phyloP scores from a whole-genome alignment of 2,113 vertebrate species.

The Alouatta palliata region DNA sequence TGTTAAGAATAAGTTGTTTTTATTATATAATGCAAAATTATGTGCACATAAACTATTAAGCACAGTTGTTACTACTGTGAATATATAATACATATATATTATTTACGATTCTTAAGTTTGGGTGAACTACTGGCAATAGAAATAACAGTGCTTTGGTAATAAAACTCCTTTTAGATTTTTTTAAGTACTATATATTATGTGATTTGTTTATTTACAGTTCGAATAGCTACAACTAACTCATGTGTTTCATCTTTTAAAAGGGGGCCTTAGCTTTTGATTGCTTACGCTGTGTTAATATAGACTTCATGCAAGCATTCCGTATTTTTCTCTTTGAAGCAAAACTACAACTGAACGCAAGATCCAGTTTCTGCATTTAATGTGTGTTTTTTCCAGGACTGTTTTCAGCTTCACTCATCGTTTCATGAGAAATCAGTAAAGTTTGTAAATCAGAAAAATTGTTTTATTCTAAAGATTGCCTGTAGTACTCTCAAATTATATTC shows the following conservation, averaged over 20 bases:
- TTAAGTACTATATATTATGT: background rate
- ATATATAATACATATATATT: background rate
- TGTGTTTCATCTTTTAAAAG: background rate
- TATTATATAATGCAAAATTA: conserved; percentile 30
- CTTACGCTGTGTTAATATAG: background rate
- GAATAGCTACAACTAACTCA: background rate
- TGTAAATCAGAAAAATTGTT: background rate
- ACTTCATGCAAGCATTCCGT: background rate
- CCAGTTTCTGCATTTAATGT: background rate
- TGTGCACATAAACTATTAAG: conserved; percentile 7
- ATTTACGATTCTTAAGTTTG: conserved; percentile 48
- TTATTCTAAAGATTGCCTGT: background rate
- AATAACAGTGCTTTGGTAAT: conserved; percentile 39
- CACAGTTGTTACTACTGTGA: background rate
- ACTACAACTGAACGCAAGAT: background rate
- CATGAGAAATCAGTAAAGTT: background rate
- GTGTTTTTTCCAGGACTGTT: background rate
- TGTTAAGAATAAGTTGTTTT: conserved; percentile 51
- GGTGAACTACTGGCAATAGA: background rate
- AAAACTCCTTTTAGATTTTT: background rate
- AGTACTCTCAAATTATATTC: background rate
- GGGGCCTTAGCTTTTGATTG: background rate
- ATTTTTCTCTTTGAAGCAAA: background rate
- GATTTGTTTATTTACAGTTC: conserved; percentile 34
- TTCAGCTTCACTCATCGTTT: background rate